Evolutionary conservation across 1,140 invertebrate genomes (phyloP).

Genomic region (Tetramorium alpestre): DNA sequence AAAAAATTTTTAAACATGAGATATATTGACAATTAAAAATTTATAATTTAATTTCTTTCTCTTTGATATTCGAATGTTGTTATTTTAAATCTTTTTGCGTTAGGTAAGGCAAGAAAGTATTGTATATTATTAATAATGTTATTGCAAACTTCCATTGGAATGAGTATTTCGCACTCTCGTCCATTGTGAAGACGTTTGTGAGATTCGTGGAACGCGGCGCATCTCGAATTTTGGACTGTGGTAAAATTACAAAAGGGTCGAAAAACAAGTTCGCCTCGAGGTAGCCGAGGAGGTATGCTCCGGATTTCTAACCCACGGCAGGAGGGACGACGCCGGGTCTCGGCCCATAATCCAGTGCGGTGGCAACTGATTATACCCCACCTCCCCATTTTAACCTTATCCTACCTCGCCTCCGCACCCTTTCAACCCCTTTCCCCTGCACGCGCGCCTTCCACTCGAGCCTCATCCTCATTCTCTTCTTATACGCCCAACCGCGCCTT

Average conservation of each 20-base stretch:
- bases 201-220: constrained; percentile 66
- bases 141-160: background rate
- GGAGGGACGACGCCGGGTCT: constrained; percentile 76
- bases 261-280: constrained; percentile 69
- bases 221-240: constrained; percentile 71
- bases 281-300: constrained; percentile 77
- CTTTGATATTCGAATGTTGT: background rate
- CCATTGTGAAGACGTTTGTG: constrained; percentile 53
- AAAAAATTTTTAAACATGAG: background rate
- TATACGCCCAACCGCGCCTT: constrained; percentile 70
- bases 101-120: background rate
- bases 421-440: constrained; percentile 48
- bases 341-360: constrained; percentile 85
- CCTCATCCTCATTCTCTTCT: constrained; percentile 66
- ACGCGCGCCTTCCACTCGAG: constrained; percentile 51
- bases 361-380: constrained; percentile 85
- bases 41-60: background rate
- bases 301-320: constrained; percentile 79
- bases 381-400: constrained; percentile 77
- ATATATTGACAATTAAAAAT: background rate
- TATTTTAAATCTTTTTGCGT: background rate
- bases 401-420: constrained; percentile 72
- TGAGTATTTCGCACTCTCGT: background rate
- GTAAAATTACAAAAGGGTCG: constrained; percentile 69
- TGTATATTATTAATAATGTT: background rate